A percentile compares a stretch with the other conserved stretches of the same genome.
Conservation (phyloP, 2,888 invertebrate species). For the Amblyjoppa fuscipennis region DNA sequence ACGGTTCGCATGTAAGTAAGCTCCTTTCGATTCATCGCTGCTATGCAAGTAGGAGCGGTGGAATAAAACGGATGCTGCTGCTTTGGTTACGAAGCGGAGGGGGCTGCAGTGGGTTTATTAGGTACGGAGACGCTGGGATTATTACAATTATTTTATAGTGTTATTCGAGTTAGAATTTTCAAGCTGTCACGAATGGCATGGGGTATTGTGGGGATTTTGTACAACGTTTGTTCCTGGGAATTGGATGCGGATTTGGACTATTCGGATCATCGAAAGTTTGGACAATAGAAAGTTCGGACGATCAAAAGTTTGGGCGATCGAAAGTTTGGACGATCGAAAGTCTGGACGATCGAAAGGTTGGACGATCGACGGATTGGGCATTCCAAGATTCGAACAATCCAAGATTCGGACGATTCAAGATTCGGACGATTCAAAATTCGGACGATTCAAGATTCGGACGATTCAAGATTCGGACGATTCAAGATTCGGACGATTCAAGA, state of each 20-base stretch:
- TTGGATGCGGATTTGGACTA: too few relatives aligned
- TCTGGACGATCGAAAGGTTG: too few relatives aligned
- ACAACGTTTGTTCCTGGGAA: neutral
- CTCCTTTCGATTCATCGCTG: slow-evolving; percentile 21
- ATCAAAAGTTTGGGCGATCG: too few relatives aligned
- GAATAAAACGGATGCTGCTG: slow-evolving; percentile 8
- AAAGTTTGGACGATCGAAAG: too few relatives aligned
- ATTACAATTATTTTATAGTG: slow-evolving; percentile 41
- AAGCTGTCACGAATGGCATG: neutral
- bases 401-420: too few relatives aligned
- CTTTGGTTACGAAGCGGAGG: neutral
- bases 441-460: too few relatives aligned
- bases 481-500: too few relatives aligned
- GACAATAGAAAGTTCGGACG: too few relatives aligned
- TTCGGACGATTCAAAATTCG: too few relatives aligned
- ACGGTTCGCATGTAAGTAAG: slow-evolving; percentile 1
- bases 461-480: too few relatives aligned
- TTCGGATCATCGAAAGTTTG: neutral
- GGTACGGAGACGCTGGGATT: slow-evolving; percentile 11
- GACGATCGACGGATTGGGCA: too few relatives aligned
- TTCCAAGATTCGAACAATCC: too few relatives aligned
- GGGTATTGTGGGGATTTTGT: neutral
- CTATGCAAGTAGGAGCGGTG: neutral
- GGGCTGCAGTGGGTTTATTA: neutral
- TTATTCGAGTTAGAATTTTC: neutral